Conservation (phyloP, 2,888 invertebrate genomes). For the Cyclophora punctaria region DNA sequence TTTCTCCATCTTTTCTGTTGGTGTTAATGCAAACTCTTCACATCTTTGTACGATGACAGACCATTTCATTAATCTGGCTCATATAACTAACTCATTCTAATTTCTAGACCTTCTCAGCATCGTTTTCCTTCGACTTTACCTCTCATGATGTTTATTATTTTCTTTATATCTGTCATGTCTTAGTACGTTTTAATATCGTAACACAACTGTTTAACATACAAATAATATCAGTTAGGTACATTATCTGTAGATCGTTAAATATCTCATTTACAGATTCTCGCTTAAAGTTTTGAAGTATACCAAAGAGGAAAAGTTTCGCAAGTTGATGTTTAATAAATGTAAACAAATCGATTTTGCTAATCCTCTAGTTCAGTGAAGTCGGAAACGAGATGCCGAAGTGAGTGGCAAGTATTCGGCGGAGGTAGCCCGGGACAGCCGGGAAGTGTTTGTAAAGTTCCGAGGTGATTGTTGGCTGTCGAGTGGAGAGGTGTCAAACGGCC, state of each 20-base stretch:
- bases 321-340: neutral
- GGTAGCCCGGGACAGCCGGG: slow-evolving; percentile 13
- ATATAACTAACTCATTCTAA: too few relatives aligned
- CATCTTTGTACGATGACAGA: too few relatives aligned
- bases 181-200: too few relatives aligned
- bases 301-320: neutral
- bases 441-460: slow-evolving; percentile 40
- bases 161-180: too few relatives aligned
- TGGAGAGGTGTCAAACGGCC: slow-evolving; percentile 44
- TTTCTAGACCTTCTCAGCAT: too few relatives aligned
- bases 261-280: too few relatives aligned
- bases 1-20: too few relatives aligned
- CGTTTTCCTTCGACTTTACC: too few relatives aligned
- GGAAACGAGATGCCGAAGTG: slow-evolving; percentile 1
- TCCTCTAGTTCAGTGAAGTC: slow-evolving; percentile 1
- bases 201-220: neutral
- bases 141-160: too few relatives aligned
- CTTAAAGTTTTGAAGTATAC: too few relatives aligned
- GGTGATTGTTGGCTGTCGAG: slow-evolving; percentile 44
- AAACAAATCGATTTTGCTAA: slow-evolving; percentile 1
- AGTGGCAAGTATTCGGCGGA: slow-evolving; percentile 4
- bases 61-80: too few relatives aligned
- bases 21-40: too few relatives aligned
- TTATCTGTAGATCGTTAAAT: neutral
- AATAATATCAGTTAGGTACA: neutral